These are phyloP conservation scores for Zosterops pallidus DNA, from an alignment of 2,113 vertebrate genomes.

Conservation along the genomic window DNA sequence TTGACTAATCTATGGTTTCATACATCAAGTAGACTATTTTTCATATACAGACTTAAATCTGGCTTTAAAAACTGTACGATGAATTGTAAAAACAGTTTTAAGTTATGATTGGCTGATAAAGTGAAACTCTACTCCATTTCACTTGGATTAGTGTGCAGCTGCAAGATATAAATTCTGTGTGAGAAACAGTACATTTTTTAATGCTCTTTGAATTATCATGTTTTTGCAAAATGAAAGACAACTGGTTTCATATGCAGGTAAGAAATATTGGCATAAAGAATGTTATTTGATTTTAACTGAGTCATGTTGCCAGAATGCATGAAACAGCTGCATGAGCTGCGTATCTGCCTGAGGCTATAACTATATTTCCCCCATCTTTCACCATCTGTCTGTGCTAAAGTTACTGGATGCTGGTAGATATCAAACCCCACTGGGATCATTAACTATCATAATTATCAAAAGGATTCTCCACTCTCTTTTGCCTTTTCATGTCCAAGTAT, in stretches of 20 bases:
- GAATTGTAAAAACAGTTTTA: constrained; percentile 75
- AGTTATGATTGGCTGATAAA: constrained; percentile 75
- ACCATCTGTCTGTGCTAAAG: constrained; percentile 67
- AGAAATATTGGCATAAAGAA: constrained; percentile 70
- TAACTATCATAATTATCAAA: constrained; percentile 46
- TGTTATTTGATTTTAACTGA: constrained; percentile 74
- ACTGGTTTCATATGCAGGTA: constrained; percentile 73
- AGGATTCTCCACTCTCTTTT: background rate
- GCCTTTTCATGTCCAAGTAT: background rate
- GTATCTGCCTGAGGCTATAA: constrained; percentile 66
- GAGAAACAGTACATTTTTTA: constrained; percentile 65
- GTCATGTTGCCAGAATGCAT: constrained; percentile 71
- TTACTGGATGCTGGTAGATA: constrained; percentile 57
- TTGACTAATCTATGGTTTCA: constrained; percentile 64
- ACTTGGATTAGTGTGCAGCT: constrained; percentile 71
- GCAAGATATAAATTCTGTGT: constrained; percentile 72
- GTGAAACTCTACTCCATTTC: constrained; percentile 63
- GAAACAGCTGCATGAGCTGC: constrained; percentile 71
- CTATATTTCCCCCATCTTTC: constrained; percentile 61
- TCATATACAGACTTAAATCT: constrained; percentile 68
- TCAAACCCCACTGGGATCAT: constrained; percentile 3
- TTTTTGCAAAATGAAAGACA: constrained; percentile 71
- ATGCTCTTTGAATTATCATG: constrained; percentile 70
- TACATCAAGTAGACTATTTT: constrained; percentile 70
- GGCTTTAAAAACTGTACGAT: constrained; percentile 71